Percentiles rank a stretch among this genome's conserved stretches.
Conservation (phyloP, 37 sponge, comb jelly and placozoan species). For the Eunapius fragilis region DNA sequence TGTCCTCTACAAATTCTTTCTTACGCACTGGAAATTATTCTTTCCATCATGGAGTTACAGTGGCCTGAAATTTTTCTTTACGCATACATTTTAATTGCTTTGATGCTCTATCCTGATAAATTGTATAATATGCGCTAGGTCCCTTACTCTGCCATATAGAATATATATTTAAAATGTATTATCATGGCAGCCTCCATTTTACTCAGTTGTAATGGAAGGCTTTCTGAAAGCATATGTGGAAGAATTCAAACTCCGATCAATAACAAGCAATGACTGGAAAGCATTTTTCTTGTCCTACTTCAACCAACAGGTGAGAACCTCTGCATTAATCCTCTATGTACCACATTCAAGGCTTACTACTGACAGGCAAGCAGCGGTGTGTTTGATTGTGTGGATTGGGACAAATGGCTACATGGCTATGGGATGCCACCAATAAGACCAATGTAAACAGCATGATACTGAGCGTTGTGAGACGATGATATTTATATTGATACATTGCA, state of each 20-base stretch:
- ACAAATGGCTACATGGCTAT: constrained; percentile 80
- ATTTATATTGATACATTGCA: background rate
- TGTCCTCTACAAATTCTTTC: no score
- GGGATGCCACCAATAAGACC: constrained; percentile 89
- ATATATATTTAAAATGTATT: background rate
- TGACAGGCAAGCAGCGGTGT: constrained; percentile 42
- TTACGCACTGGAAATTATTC: no score
- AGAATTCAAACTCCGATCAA: constrained; percentile 36
- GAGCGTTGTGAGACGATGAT: background rate
- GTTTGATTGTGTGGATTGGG: constrained; percentile 86
- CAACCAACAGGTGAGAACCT: constrained; percentile 33
- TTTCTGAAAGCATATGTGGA: constrained; percentile 64
- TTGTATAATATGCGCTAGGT: no score
- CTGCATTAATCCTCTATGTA: background rate
- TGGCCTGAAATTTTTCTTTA: no score
- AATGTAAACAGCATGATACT: constrained; percentile 25
- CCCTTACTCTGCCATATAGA: no score
- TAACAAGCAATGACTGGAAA: constrained; percentile 65
- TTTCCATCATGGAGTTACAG: no score
- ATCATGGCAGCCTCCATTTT: background rate
- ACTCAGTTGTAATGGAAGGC: constrained; percentile 46
- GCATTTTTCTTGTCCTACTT: constrained; percentile 70
- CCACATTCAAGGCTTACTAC: no score
- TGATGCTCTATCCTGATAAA: no score
- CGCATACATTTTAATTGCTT: no score